phyloP scores from a whole-genome alignment of 2,888 invertebrate genomes.

The Eutolmus rufibarbis region DNA sequence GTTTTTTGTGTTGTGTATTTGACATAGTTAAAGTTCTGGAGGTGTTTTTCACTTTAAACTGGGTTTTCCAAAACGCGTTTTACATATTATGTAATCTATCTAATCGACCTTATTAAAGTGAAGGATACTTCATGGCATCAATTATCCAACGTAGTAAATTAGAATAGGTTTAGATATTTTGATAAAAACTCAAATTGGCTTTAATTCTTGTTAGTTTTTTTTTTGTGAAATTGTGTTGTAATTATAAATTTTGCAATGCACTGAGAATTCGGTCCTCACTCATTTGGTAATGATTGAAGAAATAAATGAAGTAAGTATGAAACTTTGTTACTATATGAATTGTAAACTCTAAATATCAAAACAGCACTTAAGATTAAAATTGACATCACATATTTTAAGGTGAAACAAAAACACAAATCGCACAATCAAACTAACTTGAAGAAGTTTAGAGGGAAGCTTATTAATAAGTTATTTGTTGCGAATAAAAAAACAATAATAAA shows the following conservation, averaged over 20 bases:
- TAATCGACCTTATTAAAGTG: background rate
- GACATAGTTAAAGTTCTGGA: background rate
- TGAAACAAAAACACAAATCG: background rate
- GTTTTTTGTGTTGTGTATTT: conserved; percentile 27
- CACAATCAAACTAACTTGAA: background rate
- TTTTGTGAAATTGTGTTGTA: background rate
- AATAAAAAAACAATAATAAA: no score
- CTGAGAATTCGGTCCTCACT: background rate
- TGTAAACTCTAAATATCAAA: background rate
- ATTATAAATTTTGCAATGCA: background rate
- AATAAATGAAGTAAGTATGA: background rate
- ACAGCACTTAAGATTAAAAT: background rate
- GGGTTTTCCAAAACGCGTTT: background rate
- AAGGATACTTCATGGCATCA: background rate
- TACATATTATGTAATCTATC: background rate
- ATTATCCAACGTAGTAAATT: background rate
- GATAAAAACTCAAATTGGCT: conserved; percentile 13
- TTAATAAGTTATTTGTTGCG: no score
- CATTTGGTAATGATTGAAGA: background rate
- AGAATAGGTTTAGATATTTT: conserved; percentile 11
- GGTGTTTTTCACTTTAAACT: background rate
- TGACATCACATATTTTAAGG: background rate
- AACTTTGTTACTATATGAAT: background rate
- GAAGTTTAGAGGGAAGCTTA: background rate
- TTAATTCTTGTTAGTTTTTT: background rate